A percentile compares a stretch with the other conserved stretches of the same genome.
These are phyloP conservation scores for Xestia c-nigrum DNA, from an alignment of 2,888 invertebrate species.

Conservation along the genomic window DNA sequence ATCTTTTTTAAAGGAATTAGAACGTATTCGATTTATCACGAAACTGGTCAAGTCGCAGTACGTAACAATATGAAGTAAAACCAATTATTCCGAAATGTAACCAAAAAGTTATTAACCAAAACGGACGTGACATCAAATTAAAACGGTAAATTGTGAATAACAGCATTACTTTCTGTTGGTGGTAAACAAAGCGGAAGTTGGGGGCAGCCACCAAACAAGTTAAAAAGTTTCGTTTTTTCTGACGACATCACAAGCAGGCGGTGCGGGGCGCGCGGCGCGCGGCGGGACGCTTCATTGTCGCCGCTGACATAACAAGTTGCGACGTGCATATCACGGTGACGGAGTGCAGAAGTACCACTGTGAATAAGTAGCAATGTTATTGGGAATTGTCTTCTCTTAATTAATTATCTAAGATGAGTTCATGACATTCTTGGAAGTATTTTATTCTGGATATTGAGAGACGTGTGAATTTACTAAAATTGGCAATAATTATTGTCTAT, in stretches of 20 bases:
- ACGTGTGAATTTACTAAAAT: neutral
- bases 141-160: slow-evolving; percentile 45
- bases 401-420: neutral
- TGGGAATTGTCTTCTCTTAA: neutral
- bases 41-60: neutral
- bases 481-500: neutral
- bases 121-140: slow-evolving; percentile 23
- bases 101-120: slow-evolving; percentile 10
- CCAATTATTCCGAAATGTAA: neutral
- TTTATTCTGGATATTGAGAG: neutral
- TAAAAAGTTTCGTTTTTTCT: slow-evolving; percentile 57
- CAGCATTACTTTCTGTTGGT: slow-evolving; percentile 36
- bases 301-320: slow-evolving; percentile 55
- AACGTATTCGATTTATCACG: neutral
- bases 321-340: neutral
- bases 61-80: neutral
- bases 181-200: slow-evolving; percentile 41
- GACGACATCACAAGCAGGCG: slow-evolving; percentile 61
- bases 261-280: too few species aligned
- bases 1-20: neutral
- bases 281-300: slow-evolving; percentile 61
- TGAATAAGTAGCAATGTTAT: neutral
- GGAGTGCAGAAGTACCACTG: slow-evolving; percentile 13
- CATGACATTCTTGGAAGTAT: neutral
- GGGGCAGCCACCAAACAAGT: slow-evolving; percentile 48